These are phyloP conservation scores for Tachysurus fulvidraco DNA, from an alignment of 2,113 vertebrate species.

Conservation along the genomic window DNA sequence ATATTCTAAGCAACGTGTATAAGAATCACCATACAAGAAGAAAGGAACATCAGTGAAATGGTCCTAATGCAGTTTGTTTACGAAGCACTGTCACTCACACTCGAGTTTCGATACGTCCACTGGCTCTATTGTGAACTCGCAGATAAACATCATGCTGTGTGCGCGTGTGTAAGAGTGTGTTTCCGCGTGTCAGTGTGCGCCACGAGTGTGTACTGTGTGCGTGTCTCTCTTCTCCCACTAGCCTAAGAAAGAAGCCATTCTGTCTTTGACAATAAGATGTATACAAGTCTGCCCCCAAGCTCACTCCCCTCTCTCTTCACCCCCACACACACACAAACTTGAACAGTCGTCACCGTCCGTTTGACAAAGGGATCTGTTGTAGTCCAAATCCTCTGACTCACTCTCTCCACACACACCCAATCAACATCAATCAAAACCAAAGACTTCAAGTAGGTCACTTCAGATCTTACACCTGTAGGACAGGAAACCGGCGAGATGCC, in stretches of 20 bases:
- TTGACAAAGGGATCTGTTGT: constrained; percentile 62
- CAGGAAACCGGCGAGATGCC: background rate
- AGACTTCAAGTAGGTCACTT: constrained; percentile 33
- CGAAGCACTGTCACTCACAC: background rate
- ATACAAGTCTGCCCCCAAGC: constrained; percentile 57
- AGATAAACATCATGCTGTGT: constrained; percentile 58
- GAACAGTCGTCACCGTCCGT: constrained; percentile 41
- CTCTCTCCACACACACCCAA: constrained; percentile 51
- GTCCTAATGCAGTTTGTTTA: background rate
- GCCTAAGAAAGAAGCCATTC: constrained; percentile 72
- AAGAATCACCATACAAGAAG: background rate
- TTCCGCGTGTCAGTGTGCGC: constrained; percentile 48
- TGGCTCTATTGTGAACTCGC: constrained; percentile 55
- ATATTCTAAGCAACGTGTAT: background rate
- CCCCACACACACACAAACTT: constrained; percentile 45
- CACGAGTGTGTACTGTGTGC: constrained; percentile 48
- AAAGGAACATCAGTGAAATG: background rate
- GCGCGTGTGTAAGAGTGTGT: constrained; percentile 48
- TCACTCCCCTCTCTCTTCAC: constrained; percentile 50
- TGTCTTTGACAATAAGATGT: constrained; percentile 68
- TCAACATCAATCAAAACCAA: constrained; percentile 45
- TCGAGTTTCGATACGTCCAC: background rate
- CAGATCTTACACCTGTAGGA: constrained; percentile 31
- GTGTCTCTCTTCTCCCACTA: constrained; percentile 51
- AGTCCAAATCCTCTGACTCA: constrained; percentile 61